Conservation (phyloP, 35 echinoderm and acorn worm genomes). For the Ophioderma brevispina region DNA sequence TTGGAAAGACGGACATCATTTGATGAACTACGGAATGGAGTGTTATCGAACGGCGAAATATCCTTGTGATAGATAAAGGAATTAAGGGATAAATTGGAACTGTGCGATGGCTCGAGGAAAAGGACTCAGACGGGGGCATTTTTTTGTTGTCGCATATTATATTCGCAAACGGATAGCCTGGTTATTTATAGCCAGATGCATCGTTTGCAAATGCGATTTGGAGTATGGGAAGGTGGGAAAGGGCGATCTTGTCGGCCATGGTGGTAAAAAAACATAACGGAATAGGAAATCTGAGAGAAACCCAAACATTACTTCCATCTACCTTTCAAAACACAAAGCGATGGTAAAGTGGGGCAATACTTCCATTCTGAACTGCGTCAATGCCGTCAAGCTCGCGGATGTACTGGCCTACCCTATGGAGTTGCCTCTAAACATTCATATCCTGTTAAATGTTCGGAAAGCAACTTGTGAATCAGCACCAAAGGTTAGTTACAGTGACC, state of each 20-base stretch:
- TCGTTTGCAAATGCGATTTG: neutral
- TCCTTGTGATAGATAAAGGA: neutral
- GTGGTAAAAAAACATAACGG: neutral
- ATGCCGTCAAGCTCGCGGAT: neutral
- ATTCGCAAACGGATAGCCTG: too few species aligned
- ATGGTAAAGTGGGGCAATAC: neutral
- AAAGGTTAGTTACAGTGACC: too few species aligned
- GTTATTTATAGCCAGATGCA: neutral
- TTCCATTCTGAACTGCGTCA: neutral
- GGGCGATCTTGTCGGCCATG: neutral
- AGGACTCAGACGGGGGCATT: neutral
- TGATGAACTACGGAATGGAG: neutral
- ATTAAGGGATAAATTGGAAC: neutral
- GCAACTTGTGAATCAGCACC: neutral
- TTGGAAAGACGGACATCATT: neutral
- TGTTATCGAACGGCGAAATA: neutral
- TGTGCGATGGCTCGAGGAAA: too few species aligned
- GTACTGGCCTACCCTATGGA: neutral
- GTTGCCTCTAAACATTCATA: neutral
- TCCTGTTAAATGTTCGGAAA: neutral
- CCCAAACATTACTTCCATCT: neutral
- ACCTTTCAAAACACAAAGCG: neutral
- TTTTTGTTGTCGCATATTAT: too few species aligned
- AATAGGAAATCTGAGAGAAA: neutral
- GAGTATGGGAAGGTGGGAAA: neutral